These are phyloP conservation scores for Ectemnius cavifrons DNA, from an alignment of 2,888 invertebrate species.

Conservation along the genomic window DNA sequence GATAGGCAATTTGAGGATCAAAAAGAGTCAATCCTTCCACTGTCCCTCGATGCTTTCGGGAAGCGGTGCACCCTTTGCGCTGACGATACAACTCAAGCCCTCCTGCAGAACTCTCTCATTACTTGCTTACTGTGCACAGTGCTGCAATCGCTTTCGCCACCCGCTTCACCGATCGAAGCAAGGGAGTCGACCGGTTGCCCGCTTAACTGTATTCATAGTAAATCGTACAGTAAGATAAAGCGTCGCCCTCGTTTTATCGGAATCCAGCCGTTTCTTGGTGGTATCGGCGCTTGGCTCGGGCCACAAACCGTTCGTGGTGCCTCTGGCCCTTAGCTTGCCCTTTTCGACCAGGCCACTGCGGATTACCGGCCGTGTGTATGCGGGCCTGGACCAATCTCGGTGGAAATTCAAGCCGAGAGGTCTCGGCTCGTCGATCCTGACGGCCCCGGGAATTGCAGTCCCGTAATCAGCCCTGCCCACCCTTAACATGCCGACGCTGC, in stretches of 20 bases:
- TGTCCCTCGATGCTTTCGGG: constrained; percentile 17
- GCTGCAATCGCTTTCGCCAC: constrained; percentile 12
- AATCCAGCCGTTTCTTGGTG: constrained; percentile 35
- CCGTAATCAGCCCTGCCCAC: constrained; percentile 47
- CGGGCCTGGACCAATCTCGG: constrained; percentile 53
- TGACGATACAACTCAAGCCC: constrained; percentile 9
- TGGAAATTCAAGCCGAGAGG: constrained; percentile 58
- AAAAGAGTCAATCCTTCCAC: constrained; percentile 13
- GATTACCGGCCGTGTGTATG: constrained; percentile 40
- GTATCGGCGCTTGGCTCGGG: not conserved
- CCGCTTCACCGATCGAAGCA: constrained; percentile 22
- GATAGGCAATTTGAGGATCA: constrained; percentile 15
- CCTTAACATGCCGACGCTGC: not conserved
- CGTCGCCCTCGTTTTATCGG: constrained; percentile 40
- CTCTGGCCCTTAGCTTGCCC: constrained; percentile 3
- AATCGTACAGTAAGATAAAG: constrained; percentile 48
- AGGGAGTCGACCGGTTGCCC: constrained; percentile 16
- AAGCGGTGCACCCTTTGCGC: constrained; percentile 12
- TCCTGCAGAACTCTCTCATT: constrained; percentile 24
- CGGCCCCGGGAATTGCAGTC: constrained; percentile 44
- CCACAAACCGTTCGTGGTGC: not conserved
- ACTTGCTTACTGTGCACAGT: constrained; percentile 4
- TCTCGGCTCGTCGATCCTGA: constrained; percentile 32
- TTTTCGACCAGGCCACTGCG: constrained; percentile 11
- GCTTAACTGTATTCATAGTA: constrained; percentile 49